Base-by-base conservation (phyloP, 2,797 vertebrate genomes). In the Microctenopoma lineatum region DNA sequence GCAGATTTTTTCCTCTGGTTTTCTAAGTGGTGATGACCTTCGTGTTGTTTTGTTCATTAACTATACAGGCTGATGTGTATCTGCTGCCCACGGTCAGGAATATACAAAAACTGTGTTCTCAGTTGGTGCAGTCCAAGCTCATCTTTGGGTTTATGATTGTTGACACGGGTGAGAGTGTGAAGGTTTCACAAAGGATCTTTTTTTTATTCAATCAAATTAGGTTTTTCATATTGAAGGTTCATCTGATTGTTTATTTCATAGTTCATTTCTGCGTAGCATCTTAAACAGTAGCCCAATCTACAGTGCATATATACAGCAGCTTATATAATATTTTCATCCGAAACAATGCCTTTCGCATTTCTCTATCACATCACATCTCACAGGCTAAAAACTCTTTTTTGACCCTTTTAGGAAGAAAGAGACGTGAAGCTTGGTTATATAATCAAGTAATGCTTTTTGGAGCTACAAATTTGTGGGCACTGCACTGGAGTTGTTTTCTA, bases 401-500 rank as follows among this genome's bases (percentile, higher is more conserved):
- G 1, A 58, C 46, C 26, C 11, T 41, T 13, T 41, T 41, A 41
- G 39, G 14, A 15, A 15, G 16, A 18, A n/a, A 18, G 42, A 42
- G 16, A 67, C 50, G 4, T 21, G 5, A 51, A 29, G 21, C 32
- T 56, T 21, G 26, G 27, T 69, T 70, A 59, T 38, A 42, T 53
- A 67, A 32, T 55, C 32, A 26, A 18, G 15, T 16, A 21, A 34
- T 51, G 7, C 13, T 34, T 70, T 62, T 13, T 47, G 15, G 27
- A 26, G 14, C 18, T 21, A 25, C 26, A 52, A n/a, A 63, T 66
- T 62, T 51, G 47, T 61, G 45, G 41, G 55, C 63, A 26, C 25
- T 0, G 2, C 1, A 9, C 32, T 52, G 16, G 66, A 79, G 60
- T 50, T 70, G 66, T 70, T 86, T 82, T 55, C 58, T 27, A 44